These are phyloP conservation scores for Holotrichia oblita DNA, from an alignment of 1,140 invertebrate genomes.

Conservation along the genomic window DNA sequence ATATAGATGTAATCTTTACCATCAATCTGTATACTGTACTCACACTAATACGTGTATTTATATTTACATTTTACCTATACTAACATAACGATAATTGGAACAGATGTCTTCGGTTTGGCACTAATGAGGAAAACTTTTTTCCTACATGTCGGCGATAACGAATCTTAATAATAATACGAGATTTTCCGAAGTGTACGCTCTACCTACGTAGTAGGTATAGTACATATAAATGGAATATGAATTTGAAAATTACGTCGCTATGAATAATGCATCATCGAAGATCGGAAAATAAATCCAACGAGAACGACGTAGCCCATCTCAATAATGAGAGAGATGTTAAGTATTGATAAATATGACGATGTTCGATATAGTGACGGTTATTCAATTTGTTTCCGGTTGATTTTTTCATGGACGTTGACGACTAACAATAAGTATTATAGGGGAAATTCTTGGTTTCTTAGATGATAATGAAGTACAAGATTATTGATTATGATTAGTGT, in stretches of 20 bases:
- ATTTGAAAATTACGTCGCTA: constrained; percentile 8
- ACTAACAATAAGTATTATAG: too few relatives aligned
- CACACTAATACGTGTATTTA: too few relatives aligned
- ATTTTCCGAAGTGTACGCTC: constrained; percentile 11
- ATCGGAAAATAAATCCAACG: constrained; percentile 31
- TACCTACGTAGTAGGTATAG: neutral
- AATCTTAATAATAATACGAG: constrained; percentile 19
- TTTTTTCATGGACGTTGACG: neutral
- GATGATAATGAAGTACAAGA: too few relatives aligned
- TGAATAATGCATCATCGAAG: constrained; percentile 12
- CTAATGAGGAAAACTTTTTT: constrained; percentile 32
- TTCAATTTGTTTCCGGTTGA: neutral
- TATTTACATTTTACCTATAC: neutral
- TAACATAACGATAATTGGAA: constrained; percentile 4
- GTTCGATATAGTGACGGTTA: neutral
- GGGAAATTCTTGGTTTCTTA: too few relatives aligned
- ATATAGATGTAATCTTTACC: too few relatives aligned
- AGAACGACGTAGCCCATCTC: neutral
- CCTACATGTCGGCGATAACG: constrained; percentile 12
- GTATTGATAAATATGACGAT: neutral
- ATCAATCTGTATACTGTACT: too few relatives aligned
- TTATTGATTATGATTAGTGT: too few relatives aligned
- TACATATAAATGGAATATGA: neutral
- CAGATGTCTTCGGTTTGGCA: constrained; percentile 17
- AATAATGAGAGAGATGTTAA: constrained; percentile 16